phyloP scores from a whole-genome alignment of 2,888 invertebrate genomes.

The Baccha elongata region DNA sequence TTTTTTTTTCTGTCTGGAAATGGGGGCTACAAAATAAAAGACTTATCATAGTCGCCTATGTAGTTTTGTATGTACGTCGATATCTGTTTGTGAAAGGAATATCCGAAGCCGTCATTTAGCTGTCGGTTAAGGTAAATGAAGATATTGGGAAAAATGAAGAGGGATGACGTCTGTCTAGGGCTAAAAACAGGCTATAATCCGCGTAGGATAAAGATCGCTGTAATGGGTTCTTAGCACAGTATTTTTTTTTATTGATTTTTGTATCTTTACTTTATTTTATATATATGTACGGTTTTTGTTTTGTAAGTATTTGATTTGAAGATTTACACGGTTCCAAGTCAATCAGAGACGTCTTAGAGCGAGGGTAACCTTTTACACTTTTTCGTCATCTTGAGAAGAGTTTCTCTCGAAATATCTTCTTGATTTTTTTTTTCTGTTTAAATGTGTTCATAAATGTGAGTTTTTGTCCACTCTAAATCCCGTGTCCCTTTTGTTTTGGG shows the following conservation, averaged over 20 bases:
- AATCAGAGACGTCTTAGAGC: conserved; percentile 31
- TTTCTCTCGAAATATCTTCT: conserved; percentile 21
- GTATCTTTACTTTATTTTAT: conserved; percentile 33
- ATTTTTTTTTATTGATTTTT: conserved; percentile 38
- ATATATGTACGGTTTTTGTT: conserved; percentile 18
- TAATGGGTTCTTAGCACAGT: conserved; percentile 66
- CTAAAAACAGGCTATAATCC: conserved; percentile 68
- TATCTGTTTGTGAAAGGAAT: conserved; percentile 65
- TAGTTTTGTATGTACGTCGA: conserved; percentile 39
- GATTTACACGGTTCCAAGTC: conserved; percentile 62
- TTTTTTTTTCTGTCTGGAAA: background rate
- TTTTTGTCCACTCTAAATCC: conserved; percentile 57
- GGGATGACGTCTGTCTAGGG: conserved; percentile 69
- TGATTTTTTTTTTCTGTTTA: conserved; percentile 33
- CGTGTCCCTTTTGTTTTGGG: conserved; percentile 53
- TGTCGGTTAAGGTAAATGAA: conserved; percentile 72
- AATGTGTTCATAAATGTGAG: conserved; percentile 63
- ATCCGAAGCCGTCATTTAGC: conserved; percentile 69
- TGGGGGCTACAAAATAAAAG: conserved; percentile 4
- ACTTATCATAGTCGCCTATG: conserved; percentile 60
- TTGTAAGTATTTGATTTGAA: conserved; percentile 46
- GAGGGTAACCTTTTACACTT: conserved; percentile 12
- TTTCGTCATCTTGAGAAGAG: conserved; percentile 12
- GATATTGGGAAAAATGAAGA: conserved; percentile 70
- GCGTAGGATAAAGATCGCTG: conserved; percentile 66